Conservation (phyloP, 1,140 invertebrate genomes). For the Ectropis grisescens region DNA sequence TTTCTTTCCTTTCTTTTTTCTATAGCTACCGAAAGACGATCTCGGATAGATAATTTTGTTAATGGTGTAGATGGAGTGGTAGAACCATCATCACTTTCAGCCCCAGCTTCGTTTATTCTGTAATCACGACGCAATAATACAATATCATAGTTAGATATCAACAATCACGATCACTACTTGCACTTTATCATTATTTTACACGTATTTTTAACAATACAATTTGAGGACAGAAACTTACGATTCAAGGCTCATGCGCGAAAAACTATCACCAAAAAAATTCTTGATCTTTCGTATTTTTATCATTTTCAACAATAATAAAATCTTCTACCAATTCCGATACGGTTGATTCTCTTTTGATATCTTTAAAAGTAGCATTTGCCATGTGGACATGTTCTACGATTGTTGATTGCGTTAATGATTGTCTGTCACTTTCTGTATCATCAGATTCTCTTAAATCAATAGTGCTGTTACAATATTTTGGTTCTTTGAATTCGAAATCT, state of each 20-base stretch:
- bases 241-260: constrained; percentile 33
- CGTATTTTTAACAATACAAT: too few relatives aligned
- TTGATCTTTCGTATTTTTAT: constrained; percentile 21
- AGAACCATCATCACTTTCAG: constrained; percentile 24
- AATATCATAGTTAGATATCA: too few relatives aligned
- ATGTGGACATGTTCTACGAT: constrained; percentile 16
- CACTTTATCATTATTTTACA: too few relatives aligned
- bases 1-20: constrained; percentile 26
- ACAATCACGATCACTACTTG: too few relatives aligned
- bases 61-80: constrained; percentile 16
- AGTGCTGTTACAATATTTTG: constrained; percentile 20
- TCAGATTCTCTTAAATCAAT: constrained; percentile 21
- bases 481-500: constrained; percentile 23
- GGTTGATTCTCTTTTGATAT: constrained; percentile 22
- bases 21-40: constrained; percentile 33
- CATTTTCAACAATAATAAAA: constrained; percentile 19
- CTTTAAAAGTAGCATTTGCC: constrained; percentile 17
- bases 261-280: constrained; percentile 15
- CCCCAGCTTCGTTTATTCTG: constrained; percentile 37
- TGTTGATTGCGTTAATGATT: constrained; percentile 2
- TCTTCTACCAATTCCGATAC: constrained; percentile 20
- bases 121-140: constrained; percentile 8
- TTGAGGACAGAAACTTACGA: too few relatives aligned
- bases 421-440: constrained; percentile 3
- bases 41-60: constrained; percentile 24